Evolutionary conservation across 2,888 invertebrate genomes (phyloP).

Genomic region (Macrosiphum euphorbiae): DNA sequence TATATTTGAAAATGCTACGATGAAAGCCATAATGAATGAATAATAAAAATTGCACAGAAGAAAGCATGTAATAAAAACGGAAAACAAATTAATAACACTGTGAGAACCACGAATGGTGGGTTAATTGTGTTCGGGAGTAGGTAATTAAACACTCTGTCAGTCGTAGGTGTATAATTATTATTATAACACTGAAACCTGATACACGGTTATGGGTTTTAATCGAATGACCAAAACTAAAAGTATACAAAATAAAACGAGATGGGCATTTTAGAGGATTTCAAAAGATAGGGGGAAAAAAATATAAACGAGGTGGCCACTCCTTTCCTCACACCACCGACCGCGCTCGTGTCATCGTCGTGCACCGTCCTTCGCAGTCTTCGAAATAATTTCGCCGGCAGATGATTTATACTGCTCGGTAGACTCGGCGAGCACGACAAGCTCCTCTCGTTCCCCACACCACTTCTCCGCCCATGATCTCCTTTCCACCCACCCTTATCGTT

Average conservation of each 20-base stretch:
- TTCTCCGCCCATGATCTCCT: neutral
- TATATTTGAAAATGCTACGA: constrained; percentile 8
- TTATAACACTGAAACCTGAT: neutral
- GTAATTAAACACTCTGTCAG: constrained; percentile 48
- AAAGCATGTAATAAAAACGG: neutral
- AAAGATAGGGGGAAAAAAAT: neutral
- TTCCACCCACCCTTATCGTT: neutral
- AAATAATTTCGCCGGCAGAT: constrained; percentile 43
- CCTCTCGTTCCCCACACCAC: neutral
- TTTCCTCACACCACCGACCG: neutral
- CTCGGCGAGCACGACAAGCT: neutral
- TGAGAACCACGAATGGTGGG: neutral
- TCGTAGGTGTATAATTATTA: neutral
- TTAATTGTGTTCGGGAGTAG: neutral
- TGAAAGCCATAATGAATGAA: neutral
- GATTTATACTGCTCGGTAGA: constrained; percentile 22
- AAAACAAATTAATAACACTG: neutral
- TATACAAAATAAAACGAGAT: neutral
- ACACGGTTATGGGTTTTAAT: neutral
- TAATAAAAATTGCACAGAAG: neutral
- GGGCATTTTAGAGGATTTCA: neutral
- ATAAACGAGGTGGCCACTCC: neutral
- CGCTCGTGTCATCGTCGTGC: neutral
- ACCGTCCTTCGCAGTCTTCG: neutral
- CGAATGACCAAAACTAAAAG: constrained; percentile 3